Evolutionary conservation across 2,888 invertebrate species (phyloP), one percentile per base, ranked within the genome.

Genomic region (Lumbricus terrestris): DNA sequence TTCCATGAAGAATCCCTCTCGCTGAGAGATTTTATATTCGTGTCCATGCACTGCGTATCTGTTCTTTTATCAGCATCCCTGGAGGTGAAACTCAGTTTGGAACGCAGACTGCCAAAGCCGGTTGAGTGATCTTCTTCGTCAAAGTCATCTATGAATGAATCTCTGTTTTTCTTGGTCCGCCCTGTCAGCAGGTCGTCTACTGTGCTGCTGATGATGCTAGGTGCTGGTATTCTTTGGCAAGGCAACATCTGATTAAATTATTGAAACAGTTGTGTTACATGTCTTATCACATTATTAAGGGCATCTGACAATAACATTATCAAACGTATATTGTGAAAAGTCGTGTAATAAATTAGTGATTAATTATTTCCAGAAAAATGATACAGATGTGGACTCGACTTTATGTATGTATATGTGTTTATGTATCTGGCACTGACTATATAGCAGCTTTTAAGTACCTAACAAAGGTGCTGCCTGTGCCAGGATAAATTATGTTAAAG

Each of bases 151-250:
- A 34, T 85, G 85, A 33, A 35, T 20, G 37, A 23, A 85, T 37
- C 37, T 33, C 18, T 35, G 34, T 35, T 85, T 34, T 34, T 35
- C 37, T 85, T 34, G 23, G 18, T 85, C 20, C 35, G 29, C 29
- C n/a, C 40, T 89, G 35, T 83, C 90, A 94, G 91, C 29, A 94
- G 90, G 6, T 92, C 92, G 34, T 91, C 90, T 54, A 94, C 89
- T 33, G 93, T 93, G 16, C 92, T 93, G 89, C 92, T 93, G 13
- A 94, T 90, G 40, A 92, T 92, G 90, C 93, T 93, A 18, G 94
- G 94, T 18, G 94, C 92, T 29, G 94, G 93, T 33, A 94, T 92
- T 88, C 93, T 93, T 92, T 94, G 93, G 90, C 91, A 92, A 20
- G 94, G 94, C 90, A 94, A 91, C 92, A 94, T 91, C 94, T 94